phyloP scores from a whole-genome alignment of 1,140 invertebrate genomes.

The Drosophila sp. region DNA sequence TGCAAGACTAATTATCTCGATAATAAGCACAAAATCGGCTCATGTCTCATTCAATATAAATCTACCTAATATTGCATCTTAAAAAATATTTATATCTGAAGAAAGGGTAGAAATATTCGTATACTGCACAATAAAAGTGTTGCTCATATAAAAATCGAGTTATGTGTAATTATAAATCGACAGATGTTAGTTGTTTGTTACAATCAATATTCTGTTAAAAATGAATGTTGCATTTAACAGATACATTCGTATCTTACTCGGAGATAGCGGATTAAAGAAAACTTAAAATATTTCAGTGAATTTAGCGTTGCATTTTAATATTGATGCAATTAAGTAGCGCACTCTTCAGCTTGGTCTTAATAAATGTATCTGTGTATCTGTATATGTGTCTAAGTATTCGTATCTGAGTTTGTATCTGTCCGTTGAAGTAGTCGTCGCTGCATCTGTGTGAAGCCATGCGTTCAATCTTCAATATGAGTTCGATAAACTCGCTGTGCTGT shows the following conservation, averaged over 20 bases:
- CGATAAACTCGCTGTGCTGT: conserved; percentile 69
- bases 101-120: too few relatives aligned
- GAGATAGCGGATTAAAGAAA: not conserved
- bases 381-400: conserved; percentile 34
- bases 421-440: conserved; percentile 11
- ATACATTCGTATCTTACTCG: conserved; percentile 5
- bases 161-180: not conserved
- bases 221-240: not conserved
- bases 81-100: too few relatives aligned
- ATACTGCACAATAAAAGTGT: too few relatives aligned
- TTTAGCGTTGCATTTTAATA: conserved; percentile 41
- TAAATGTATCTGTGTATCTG: conserved; percentile 26
- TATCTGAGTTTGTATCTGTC: conserved; percentile 53
- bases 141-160: not conserved
- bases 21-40: not conserved
- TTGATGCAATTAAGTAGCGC: conserved; percentile 47
- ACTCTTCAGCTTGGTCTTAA: conserved; percentile 35
- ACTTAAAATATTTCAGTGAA: conserved; percentile 17
- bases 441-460: conserved; percentile 75
- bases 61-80: too few relatives aligned
- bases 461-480: conserved; percentile 84
- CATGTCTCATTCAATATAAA: too few relatives aligned
- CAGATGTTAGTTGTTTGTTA: not conserved
- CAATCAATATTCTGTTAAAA: not conserved
- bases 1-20: not conserved